Percentiles rank a stretch among this genome's conserved stretches.
Conservation (phyloP, 2,888 invertebrate genomes). For the Agrenia bidenticulata region DNA sequence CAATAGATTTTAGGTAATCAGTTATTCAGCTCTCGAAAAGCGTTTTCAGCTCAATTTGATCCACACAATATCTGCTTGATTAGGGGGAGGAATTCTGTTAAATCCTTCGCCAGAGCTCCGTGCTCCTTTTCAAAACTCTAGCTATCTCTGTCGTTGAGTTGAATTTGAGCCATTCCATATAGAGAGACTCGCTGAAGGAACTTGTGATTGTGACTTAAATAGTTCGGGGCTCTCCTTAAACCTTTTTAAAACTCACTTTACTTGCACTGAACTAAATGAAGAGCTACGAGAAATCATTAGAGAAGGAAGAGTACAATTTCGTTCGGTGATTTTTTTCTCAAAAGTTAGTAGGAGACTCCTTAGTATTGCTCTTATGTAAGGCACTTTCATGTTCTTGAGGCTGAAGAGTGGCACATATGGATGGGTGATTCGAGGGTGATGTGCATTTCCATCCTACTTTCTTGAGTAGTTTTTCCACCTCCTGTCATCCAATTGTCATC, state of each 20-base stretch:
- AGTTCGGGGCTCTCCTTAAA: neutral
- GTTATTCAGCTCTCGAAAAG: constrained; percentile 43
- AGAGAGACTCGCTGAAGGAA: neutral
- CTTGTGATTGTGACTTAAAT: constrained; percentile 5
- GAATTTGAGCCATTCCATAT: too few species aligned
- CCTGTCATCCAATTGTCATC: constrained; percentile 33
- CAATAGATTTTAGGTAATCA: constrained; percentile 31
- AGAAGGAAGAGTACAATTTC: too few species aligned
- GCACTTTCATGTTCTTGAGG: too few species aligned
- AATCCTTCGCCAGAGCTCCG: constrained; percentile 1
- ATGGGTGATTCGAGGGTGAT: too few species aligned
- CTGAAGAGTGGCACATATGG: too few species aligned
- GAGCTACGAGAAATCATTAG: too few species aligned
- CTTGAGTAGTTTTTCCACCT: constrained; percentile 18
- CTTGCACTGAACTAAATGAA: too few species aligned
- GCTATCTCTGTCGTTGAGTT: neutral
- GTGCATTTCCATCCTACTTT: neutral
- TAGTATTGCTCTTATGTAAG: too few species aligned
- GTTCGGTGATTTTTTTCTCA: too few species aligned
- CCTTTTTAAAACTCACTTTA: neutral
- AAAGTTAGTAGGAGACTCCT: too few species aligned
- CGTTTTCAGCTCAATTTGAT: constrained; percentile 49
- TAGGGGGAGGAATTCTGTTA: constrained; percentile 33
- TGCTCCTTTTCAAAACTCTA: constrained; percentile 8
- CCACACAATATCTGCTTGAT: constrained; percentile 46